Conservation (phyloP, 2,113 vertebrate genomes). For the Silurus asotus region DNA sequence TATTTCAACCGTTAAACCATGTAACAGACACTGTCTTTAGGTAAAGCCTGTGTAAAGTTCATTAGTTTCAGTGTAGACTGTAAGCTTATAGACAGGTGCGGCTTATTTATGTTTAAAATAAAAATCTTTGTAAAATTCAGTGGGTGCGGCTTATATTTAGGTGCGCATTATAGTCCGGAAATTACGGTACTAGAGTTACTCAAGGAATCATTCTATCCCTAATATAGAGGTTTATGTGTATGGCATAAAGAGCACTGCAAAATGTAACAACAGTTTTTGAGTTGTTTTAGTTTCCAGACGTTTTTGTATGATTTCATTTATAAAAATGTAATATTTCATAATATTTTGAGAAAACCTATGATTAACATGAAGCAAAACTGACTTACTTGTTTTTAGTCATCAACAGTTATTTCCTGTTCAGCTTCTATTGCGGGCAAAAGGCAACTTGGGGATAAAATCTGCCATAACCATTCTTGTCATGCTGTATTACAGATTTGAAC, state of each 20-base stretch:
- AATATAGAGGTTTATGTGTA: not conserved
- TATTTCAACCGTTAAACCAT: too few species aligned
- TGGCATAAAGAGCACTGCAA: not conserved
- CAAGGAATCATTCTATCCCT: too few species aligned
- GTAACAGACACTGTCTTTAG: too few species aligned
- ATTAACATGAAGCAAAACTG: not conserved
- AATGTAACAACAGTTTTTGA: not conserved
- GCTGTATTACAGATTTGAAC: not conserved
- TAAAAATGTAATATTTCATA: not conserved
- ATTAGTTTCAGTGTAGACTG: too few species aligned
- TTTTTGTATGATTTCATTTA: not conserved
- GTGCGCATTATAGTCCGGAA: too few species aligned
- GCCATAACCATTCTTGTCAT: not conserved
- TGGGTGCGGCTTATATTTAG: too few species aligned
- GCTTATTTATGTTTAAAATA: too few species aligned
- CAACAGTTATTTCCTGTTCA: not conserved
- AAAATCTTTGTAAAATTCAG: too few species aligned
- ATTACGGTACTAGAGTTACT: too few species aligned
- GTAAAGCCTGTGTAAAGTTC: too few species aligned
- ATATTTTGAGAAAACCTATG: not conserved
- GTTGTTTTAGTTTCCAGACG: not conserved
- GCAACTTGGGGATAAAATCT: not conserved
- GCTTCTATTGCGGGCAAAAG: not conserved
- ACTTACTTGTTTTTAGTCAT: not conserved
- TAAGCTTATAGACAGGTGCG: too few species aligned